These are phyloP conservation scores for Ooceraea biroi DNA, from an alignment of 1,140 invertebrate species.

Conservation along the genomic window DNA sequence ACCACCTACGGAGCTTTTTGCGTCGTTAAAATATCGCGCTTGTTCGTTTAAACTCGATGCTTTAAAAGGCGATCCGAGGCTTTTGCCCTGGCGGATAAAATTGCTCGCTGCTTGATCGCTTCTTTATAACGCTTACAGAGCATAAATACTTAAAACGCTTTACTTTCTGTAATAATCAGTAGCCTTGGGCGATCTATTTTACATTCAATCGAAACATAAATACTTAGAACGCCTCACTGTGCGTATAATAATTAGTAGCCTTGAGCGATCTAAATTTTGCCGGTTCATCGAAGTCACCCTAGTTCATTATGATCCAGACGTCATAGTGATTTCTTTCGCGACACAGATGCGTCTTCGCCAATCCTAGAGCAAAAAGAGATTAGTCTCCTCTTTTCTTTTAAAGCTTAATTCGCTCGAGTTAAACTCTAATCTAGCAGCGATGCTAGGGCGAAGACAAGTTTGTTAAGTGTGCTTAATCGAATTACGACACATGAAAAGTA, in stretches of 20 bases:
- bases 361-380: constrained; percentile 6
- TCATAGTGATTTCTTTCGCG: constrained; percentile 39
- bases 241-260: constrained; percentile 14
- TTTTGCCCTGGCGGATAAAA: constrained; percentile 37
- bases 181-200: constrained; percentile 44
- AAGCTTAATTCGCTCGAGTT: constrained; percentile 40
- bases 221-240: constrained; percentile 16
- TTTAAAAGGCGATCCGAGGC: constrained; percentile 51
- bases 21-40: constrained; percentile 55
- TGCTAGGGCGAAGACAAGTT: constrained; percentile 65
- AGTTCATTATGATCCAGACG: constrained; percentile 17
- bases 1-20: constrained; percentile 56
- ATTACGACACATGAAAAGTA: constrained; percentile 66
- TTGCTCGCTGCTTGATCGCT: constrained; percentile 50
- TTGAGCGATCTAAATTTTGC: constrained; percentile 30
- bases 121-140: constrained; percentile 30
- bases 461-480: constrained; percentile 69
- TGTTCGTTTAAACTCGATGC: constrained; percentile 51
- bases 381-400: constrained; percentile 53
- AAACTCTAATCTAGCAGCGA: constrained; percentile 63
- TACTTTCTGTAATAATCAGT: constrained; percentile 42
- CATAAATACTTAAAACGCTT: constrained; percentile 53
- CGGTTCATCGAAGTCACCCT: constrained; percentile 10
- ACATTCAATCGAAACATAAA: constrained; percentile 47
- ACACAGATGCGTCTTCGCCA: constrained; percentile 26